Evolutionary conservation across 2,797 vertebrate genomes (phyloP).

Genomic region (Cygnus olor): DNA sequence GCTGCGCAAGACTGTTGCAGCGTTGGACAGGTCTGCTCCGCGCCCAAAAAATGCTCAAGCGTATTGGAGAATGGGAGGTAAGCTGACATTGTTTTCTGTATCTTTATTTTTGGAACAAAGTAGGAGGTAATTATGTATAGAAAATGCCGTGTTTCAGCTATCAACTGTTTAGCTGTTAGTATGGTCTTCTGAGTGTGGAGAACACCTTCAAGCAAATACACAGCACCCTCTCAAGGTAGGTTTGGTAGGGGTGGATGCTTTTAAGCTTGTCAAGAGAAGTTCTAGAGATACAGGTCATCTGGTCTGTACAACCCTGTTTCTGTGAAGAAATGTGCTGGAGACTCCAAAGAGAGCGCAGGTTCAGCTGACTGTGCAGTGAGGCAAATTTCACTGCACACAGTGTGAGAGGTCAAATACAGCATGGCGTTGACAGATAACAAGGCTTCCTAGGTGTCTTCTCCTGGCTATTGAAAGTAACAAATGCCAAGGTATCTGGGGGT

Average conservation of each 20-base stretch:
- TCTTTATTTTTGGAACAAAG: background rate
- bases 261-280: background rate
- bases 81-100: background rate
- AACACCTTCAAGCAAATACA: background rate
- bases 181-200: background rate
- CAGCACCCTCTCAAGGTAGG: background rate
- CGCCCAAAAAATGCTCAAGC: background rate
- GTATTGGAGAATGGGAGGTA: background rate
- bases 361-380: accelerated
- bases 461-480: background rate
- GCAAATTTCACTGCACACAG: accelerated
- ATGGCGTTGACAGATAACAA: background rate
- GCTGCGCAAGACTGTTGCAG: accelerated
- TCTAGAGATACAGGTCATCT: background rate
- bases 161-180: background rate
- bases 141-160: background rate
- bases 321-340: background rate
- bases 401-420: accelerated
- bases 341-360: accelerated
- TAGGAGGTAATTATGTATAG: background rate
- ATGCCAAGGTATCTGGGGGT: background rate
- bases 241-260: background rate
- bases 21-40: background rate
- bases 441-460: background rate
- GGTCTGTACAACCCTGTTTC: background rate